These are phyloP conservation scores for Marisa cornuarietis DNA, from an alignment of 1,140 invertebrate genomes.

Conservation along the genomic window DNA sequence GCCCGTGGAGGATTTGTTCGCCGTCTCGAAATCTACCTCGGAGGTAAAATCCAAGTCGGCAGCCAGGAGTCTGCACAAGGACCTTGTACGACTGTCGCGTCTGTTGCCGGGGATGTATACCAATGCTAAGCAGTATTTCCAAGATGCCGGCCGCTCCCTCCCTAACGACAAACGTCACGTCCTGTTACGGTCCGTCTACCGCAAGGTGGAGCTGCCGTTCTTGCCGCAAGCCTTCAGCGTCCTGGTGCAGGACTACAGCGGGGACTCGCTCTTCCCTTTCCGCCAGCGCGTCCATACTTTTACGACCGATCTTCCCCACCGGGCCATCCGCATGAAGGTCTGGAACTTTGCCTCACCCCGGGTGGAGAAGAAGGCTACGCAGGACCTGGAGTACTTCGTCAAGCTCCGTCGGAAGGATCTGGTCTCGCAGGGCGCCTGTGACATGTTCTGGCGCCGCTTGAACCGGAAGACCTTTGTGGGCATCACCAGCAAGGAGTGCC, in stretches of 20 bases:
- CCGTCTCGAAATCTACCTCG: background rate
- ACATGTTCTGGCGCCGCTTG: slow-evolving; percentile 38
- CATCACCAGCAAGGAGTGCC: slow-evolving; percentile 32
- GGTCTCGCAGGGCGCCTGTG: slow-evolving; percentile 26
- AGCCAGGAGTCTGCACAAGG: slow-evolving; percentile 20
- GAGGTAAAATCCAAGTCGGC: background rate
- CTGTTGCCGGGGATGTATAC: slow-evolving; percentile 34
- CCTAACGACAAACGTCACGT: slow-evolving; percentile 26
- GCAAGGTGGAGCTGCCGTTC: slow-evolving; percentile 32
- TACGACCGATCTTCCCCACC: slow-evolving; percentile 16
- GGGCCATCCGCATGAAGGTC: slow-evolving; percentile 32
- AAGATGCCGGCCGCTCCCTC: slow-evolving; percentile 21
- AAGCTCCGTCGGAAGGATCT: slow-evolving; percentile 26
- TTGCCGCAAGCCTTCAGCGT: slow-evolving; percentile 30
- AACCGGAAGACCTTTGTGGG: slow-evolving; percentile 31
- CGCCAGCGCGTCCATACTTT: slow-evolving; percentile 35
- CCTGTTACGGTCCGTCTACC: slow-evolving; percentile 28
- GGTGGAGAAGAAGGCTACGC: slow-evolving; percentile 13
- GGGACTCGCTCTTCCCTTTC: slow-evolving; percentile 26
- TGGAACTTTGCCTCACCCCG: slow-evolving; percentile 25
- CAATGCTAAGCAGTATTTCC: slow-evolving; percentile 33
- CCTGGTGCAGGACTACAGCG: slow-evolving; percentile 34
- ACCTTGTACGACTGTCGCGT: slow-evolving; percentile 29
- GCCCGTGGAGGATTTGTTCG: no score
- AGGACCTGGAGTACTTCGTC: slow-evolving; percentile 18